These are phyloP conservation scores for Petrocephalus schoutedeni DNA, from an alignment of 2,797 vertebrate genomes.

Conservation along the genomic window DNA sequence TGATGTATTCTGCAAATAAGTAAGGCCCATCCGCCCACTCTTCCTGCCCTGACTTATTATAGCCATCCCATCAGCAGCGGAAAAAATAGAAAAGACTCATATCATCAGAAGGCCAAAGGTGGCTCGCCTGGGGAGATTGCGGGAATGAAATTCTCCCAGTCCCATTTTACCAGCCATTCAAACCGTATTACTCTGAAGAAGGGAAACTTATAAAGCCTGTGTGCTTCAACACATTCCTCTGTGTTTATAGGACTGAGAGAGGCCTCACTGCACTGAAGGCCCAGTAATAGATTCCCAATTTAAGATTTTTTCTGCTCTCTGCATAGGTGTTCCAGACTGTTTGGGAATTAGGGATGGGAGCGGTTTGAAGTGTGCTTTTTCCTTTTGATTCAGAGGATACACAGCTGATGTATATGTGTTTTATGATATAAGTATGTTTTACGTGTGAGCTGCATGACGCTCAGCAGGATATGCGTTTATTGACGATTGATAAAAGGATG, in stretches of 20 bases:
- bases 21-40: conserved; percentile 62
- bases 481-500: not conserved
- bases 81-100: conserved; percentile 79
- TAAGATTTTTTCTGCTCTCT: conserved; percentile 40
- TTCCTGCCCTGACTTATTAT: conserved; percentile 54
- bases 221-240: conserved; percentile 81
- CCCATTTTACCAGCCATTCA: conserved; percentile 84
- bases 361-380: not conserved
- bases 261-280: conserved; percentile 55
- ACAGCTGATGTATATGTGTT: not conserved
- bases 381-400: not conserved
- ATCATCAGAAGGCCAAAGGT: conserved; percentile 90
- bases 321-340: conserved; percentile 32
- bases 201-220: conserved; percentile 78
- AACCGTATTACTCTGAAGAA: conserved; percentile 84
- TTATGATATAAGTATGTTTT: not conserved
- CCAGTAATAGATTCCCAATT: conserved; percentile 78
- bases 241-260: conserved; percentile 73
- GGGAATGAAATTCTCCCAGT: conserved; percentile 93
- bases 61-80: conserved; percentile 52
- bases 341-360: not conserved
- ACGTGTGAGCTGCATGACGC: not conserved
- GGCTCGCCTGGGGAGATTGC: conserved; percentile 88
- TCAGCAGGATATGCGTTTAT: not conserved
- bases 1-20: conserved; percentile 86